Base-by-base conservation (phyloP, 2,113 vertebrate genomes). In the Corythoichthys intestinalis region DNA sequence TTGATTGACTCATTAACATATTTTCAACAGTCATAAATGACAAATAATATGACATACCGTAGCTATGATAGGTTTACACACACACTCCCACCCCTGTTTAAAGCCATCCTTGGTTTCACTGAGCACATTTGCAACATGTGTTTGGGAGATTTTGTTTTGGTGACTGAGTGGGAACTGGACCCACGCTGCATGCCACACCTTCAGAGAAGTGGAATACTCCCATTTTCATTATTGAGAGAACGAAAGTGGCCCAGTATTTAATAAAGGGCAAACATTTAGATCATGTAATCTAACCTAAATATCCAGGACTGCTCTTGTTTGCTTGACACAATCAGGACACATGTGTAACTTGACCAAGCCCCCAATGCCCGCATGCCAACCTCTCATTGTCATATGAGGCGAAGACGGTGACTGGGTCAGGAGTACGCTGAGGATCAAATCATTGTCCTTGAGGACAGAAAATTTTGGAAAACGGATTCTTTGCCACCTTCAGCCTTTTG, bases 341-440 rank as follows among this genome's bases (percentile, higher is more conserved):
- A 35, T 49, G 37, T 35, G 15, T 20, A 47, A 44, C 39, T 17
- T 35, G 58, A 70, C 54, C 38, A 69, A 2, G 28, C 4, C 35
- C 41, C 7, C 63, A 67, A 80, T 14, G 46, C 50, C 35, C 44
- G n/a, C 49, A 76, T 66, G 78, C 20, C 66, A 65, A 38, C 46
- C 54, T 59, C 52, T n/a, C 60, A 35, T 59, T 34, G 28, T 50
- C 34, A 15, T 61, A 56, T 52, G 66, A 72, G 60, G 59, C 50
- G 17, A 11, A 49, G 28, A 47, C 14, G 44, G 28, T 38, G 2
- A 49, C 28, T 17, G 12, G 14, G 7, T 54, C 38, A 47, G 48
- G 57, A 47, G 38, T 6, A 56, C 61, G 58, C 50, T 47, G 15
- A 49, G 5, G 28, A 63, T 47, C n/a, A 20, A 46, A 20, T 46